Conservation (phyloP, 2,113 vertebrate species). For the Epinephelus fuscoguttatus region DNA sequence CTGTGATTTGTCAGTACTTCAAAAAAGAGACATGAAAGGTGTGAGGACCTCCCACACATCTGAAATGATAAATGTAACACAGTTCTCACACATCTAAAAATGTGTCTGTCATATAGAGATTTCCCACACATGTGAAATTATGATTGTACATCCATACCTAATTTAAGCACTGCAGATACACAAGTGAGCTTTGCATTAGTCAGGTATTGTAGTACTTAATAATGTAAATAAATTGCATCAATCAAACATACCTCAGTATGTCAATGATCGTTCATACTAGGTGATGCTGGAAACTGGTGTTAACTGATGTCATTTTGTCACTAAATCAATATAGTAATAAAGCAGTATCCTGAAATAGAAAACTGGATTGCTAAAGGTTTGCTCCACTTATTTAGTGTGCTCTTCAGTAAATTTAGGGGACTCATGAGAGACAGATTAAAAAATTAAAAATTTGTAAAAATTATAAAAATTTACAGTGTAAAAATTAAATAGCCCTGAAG, state of each 20-base stretch:
- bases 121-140: slow-evolving; percentile 4
- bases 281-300: too few relatives aligned
- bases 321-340: too few relatives aligned
- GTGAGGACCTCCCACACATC: slow-evolving; percentile 12
- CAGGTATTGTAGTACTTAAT: neutral
- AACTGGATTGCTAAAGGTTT: too few relatives aligned
- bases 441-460: too few relatives aligned
- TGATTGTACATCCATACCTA: neutral
- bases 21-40: slow-evolving; percentile 19
- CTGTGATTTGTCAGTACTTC: neutral
- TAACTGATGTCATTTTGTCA: too few relatives aligned
- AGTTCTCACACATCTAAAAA: neutral
- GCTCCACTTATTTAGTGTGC: too few relatives aligned
- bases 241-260: neutral
- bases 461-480: too few relatives aligned
- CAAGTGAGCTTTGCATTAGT: neutral
- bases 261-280: too few relatives aligned
- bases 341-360: too few relatives aligned
- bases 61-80: neutral
- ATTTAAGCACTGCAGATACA: neutral
- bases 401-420: too few relatives aligned
- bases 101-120: neutral
- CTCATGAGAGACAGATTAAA: too few relatives aligned
- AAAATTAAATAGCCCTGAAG: too few relatives aligned
- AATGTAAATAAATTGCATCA: neutral